Base-by-base conservation (phyloP, 2,888 invertebrate genomes). In the Macropis europaea region DNA sequence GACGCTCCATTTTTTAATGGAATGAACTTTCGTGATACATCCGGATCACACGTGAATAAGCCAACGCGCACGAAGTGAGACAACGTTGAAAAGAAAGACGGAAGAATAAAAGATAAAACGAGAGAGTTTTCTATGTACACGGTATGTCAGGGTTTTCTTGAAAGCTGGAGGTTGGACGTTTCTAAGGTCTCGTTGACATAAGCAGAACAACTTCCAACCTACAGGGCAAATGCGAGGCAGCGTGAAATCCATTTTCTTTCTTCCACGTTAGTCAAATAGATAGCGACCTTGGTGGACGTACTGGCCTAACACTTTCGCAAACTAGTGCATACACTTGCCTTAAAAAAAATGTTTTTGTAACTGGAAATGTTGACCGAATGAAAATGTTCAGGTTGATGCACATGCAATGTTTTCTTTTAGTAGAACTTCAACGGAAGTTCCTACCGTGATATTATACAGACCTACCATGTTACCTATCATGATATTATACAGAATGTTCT, bases 251-350 rank as follows among this genome's bases (percentile, higher is more conserved):
- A 34, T 70, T 76, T 56, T 73, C 59, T 43, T 50, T 52, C 66
- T 72, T 72, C 47, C 45, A 28, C 60, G 48, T 61, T 77, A 62
- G 61, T 70, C 75, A 77, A 70, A 73, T 66, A 77, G 59, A 48
- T 15, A 24, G 3, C 52, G 45, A 61, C 62, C 59, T 57, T 63
- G 52, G 69, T n/a, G 22, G 36, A 34, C 17, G n/a, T 64, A 71
- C 13, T 52, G 67, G 59, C 66, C 60, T 60, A 60, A 40, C 15
- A 36, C 56, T 11, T 38, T 52, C n/a, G 15, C 6, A 34, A 38
- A 52, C 34, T 30, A 45, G 4, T n/a, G 4, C n/a, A n/a, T 36
- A 4, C 17, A 40, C 19, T 19, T 40, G 6, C 40, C 5, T 19
- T n/a, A n/a, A n/a, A n/a, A n/a, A n/a, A n/a, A n/a, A n/a, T n/a